Evolutionary conservation across 2,113 vertebrate species (phyloP).

Genomic region (Pseudorhombus dupliciocellatus): DNA sequence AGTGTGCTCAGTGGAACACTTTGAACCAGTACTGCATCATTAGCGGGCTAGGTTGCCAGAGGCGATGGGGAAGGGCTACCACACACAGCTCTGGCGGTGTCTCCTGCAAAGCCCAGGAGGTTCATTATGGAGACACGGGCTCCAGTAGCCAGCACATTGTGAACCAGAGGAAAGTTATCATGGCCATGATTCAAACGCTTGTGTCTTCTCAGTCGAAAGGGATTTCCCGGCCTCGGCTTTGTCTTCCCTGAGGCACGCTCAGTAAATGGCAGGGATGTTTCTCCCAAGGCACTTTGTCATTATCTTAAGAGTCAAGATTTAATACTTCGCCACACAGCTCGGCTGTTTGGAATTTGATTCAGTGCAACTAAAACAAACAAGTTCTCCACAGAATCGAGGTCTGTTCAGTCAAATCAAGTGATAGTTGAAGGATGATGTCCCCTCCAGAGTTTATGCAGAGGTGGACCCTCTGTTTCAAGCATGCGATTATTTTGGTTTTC

Average conservation of each 20-base stretch:
- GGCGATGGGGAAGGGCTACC: constrained; percentile 75
- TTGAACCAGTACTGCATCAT: constrained; percentile 77
- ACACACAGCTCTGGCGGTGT: constrained; percentile 71
- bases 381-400: too few relatives aligned
- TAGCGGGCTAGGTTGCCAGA: constrained; percentile 72
- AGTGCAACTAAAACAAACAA: too few relatives aligned
- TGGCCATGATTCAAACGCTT: constrained; percentile 74
- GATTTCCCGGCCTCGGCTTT: constrained; percentile 64
- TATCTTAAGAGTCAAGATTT: constrained; percentile 34
- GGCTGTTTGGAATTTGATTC: too few relatives aligned
- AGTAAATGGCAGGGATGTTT: constrained; percentile 52
- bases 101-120: constrained; percentile 73
- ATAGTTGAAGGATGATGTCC: neutral
- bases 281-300: constrained; percentile 58
- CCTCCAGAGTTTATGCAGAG: constrained; percentile 21
- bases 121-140: constrained; percentile 79
- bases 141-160: constrained; percentile 68
- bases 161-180: constrained; percentile 74
- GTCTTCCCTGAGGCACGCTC: constrained; percentile 61
- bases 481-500: constrained; percentile 23
- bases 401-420: too few relatives aligned
- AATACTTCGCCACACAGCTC: too few relatives aligned
- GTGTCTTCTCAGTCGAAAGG: constrained; percentile 73
- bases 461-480: constrained; percentile 43
- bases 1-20: constrained; percentile 68